These are phyloP conservation scores for Edolisoma coerulescens DNA, from an alignment of 2,113 vertebrate species.

Conservation along the genomic window DNA sequence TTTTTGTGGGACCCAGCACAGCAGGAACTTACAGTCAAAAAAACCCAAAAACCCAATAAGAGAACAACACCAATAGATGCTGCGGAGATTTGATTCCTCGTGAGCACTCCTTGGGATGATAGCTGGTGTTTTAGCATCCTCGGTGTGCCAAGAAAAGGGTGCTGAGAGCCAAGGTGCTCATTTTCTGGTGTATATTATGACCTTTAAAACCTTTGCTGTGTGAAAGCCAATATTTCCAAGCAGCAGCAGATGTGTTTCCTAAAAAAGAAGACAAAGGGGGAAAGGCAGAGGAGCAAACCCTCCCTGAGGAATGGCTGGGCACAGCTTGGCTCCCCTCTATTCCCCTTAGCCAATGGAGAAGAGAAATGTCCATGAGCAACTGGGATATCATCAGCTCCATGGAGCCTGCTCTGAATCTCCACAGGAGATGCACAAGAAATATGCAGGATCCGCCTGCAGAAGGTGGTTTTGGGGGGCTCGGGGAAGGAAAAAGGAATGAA, in stretches of 20 bases:
- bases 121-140: neutral
- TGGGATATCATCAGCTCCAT: neutral
- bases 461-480: neutral
- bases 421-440: accelerated
- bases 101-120: neutral
- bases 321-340: neutral
- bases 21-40: neutral
- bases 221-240: neutral
- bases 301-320: neutral
- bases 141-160: neutral
- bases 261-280: neutral
- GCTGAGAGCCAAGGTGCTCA: neutral
- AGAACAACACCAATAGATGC: neutral
- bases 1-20: neutral
- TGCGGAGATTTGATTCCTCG: neutral
- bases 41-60: accelerated
- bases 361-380: neutral
- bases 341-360: neutral
- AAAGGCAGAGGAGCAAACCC: neutral
- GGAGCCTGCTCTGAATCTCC: neutral
- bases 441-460: neutral
- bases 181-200: accelerated
- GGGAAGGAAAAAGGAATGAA: neutral
- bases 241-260: neutral
- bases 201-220: neutral